Percentiles rank a stretch among this genome's conserved stretches.
Conservation (phyloP, 2,113 vertebrate genomes). For the Neotoma lepida region DNA sequence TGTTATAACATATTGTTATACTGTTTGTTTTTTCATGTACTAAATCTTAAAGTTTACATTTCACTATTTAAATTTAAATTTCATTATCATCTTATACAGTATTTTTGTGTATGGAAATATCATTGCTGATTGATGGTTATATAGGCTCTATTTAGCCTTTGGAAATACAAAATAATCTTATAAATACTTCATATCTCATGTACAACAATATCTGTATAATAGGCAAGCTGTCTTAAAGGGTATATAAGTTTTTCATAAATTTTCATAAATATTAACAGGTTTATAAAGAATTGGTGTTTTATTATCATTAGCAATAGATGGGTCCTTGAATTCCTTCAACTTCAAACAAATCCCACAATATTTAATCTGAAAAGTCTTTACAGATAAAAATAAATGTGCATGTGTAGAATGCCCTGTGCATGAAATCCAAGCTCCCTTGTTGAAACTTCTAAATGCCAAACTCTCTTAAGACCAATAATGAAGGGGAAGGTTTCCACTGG, state of each 20-base stretch:
- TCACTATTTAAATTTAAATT: neutral
- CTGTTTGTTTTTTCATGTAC: neutral
- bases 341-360: neutral
- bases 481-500: neutral
- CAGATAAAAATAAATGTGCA: neutral
- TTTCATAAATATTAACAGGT: conserved; percentile 43
- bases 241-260: neutral
- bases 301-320: neutral
- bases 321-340: neutral
- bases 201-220: neutral
- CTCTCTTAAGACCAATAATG: conserved; percentile 18
- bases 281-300: conserved; percentile 4
- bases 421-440: neutral
- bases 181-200: neutral
- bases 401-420: neutral
- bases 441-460: neutral
- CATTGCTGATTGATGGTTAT: neutral
- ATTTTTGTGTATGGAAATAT: neutral
- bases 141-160: neutral
- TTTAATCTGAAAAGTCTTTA: neutral
- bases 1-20: neutral
- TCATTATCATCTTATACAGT: neutral
- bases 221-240: neutral
- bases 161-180: neutral
- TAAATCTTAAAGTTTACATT: neutral